Percentiles rank a stretch among this genome's conserved stretches.
Evolutionary conservation across 2,797 vertebrate species (phyloP).

Genomic region (Sebastiscus albofasciatus): DNA sequence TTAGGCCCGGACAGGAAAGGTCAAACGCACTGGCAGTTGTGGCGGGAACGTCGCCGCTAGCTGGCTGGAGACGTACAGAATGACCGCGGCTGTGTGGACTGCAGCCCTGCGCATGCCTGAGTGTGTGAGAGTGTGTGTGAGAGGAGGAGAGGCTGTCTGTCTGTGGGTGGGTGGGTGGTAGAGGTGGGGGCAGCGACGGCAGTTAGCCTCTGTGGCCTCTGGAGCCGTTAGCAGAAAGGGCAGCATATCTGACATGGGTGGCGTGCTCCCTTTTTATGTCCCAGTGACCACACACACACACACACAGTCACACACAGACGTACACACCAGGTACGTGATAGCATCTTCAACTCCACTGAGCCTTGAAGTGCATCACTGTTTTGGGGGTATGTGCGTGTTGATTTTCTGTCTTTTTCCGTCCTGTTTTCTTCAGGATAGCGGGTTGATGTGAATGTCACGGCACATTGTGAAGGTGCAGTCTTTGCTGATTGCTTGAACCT

Average conservation of each 20-base stretch:
- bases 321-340: constrained; percentile 53
- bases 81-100: constrained; percentile 44
- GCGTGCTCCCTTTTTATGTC: constrained; percentile 69
- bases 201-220: constrained; percentile 84
- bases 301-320: constrained; percentile 5
- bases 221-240: constrained; percentile 83
- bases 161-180: constrained; percentile 13
- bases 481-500: not conserved
- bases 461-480: constrained; percentile 21
- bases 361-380: constrained; percentile 29
- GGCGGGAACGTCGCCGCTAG: constrained; percentile 83
- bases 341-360: constrained; percentile 43
- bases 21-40: constrained; percentile 92
- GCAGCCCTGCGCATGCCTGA: constrained; percentile 11
- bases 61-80: constrained; percentile 77
- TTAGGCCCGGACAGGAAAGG: constrained; percentile 95
- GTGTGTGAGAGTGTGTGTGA: constrained; percentile 22
- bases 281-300: constrained; percentile 46
- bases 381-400: not conserved
- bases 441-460: constrained; percentile 30
- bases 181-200: constrained; percentile 50
- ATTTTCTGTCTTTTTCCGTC: not conserved
- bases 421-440: not conserved
- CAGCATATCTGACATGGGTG: constrained; percentile 81
- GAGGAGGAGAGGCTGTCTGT: constrained; percentile 3